These are phyloP conservation scores for Ophiodon elongatus DNA, from an alignment of 2,113 vertebrate genomes.

Conservation along the genomic window DNA sequence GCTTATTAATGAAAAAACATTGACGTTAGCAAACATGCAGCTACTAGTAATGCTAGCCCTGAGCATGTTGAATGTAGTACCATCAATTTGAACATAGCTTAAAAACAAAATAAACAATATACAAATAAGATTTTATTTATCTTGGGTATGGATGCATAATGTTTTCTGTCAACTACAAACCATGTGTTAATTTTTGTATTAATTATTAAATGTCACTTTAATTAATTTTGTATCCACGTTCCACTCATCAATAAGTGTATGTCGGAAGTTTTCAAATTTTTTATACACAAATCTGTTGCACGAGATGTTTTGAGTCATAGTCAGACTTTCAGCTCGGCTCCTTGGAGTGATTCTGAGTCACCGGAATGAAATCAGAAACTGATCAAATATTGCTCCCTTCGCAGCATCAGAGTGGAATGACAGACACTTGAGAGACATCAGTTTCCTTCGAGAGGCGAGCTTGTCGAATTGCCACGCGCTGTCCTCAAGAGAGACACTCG, in stretches of 20 bases:
- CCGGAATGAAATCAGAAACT: slow-evolving; percentile 8
- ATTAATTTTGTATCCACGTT: too few species aligned
- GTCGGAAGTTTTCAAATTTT: not conserved
- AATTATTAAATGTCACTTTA: too few species aligned
- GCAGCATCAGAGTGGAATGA: not conserved
- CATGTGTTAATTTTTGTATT: too few species aligned
- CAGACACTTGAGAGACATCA: slow-evolving; percentile 18
- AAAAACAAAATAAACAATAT: too few species aligned
- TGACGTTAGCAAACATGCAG: too few species aligned
- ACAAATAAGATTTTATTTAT: too few species aligned
- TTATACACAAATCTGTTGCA: not conserved
- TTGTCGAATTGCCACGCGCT: slow-evolving; percentile 13
- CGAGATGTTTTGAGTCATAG: not conserved
- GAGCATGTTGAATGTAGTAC: too few species aligned
- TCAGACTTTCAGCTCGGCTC: not conserved
- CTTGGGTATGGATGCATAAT: not conserved
- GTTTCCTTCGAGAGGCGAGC: slow-evolving; percentile 17
- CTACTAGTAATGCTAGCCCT: too few species aligned
- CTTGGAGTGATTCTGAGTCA: slow-evolving; percentile 1
- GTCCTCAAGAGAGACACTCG: not conserved
- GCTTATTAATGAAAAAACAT: too few species aligned
- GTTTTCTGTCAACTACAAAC: too few species aligned
- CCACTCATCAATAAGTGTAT: not conserved
- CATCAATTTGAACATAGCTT: too few species aligned
- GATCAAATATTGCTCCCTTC: slow-evolving; percentile 5